Base-by-base conservation (phyloP, 2,113 vertebrate species). In the Thalassoma bifasciatum region DNA sequence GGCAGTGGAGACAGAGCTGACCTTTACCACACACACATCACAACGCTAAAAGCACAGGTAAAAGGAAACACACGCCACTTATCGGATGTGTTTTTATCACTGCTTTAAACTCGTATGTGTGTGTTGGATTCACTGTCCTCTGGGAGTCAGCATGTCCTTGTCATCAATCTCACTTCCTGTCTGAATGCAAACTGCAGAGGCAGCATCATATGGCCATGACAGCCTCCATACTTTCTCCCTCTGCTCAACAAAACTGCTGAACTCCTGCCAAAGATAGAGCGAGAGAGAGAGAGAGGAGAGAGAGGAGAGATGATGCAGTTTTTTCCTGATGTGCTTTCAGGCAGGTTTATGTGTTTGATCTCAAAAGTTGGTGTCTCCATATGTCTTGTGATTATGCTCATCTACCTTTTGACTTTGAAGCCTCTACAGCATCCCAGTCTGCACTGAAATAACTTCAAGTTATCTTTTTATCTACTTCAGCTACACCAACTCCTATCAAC, bases 161-260 rank as follows among this genome's bases (percentile, higher is more conserved):
- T 64, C 86, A 83, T 90, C 85, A 86, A 77, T 90, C 77, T 82
- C 68, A 23, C 34, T 14, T 58, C 59, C 50, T 47, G 62, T 47
- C 34, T 77, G 14, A n/a, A 34, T 61, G 82, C 84, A 83, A 90
- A 86, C 66, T 82, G 87, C 83, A 77, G 86, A 77, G 86, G 81
- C 91, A 83, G 85, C 88, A 84, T 90, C 88, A 85, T 90, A 84
- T 88, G 91, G 77, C 65, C 57, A 61, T 92, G 91, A 91, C 91
- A 93, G 83, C 81, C 84, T 77, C 86, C 85, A 89, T 87, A 87
- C 81, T 79, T 89, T 75, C 64, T 52, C 78, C 73, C 82, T 84
- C 69, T 53, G 58, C 82, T 83, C 75, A 77, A 76, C 86, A 82
- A 83, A 88, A 81, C 51, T 53, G 77, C 82, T 85, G 83, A 85